Conservation (phyloP, 2,888 invertebrate species). For the Spatulosminthurus flaviceps region DNA sequence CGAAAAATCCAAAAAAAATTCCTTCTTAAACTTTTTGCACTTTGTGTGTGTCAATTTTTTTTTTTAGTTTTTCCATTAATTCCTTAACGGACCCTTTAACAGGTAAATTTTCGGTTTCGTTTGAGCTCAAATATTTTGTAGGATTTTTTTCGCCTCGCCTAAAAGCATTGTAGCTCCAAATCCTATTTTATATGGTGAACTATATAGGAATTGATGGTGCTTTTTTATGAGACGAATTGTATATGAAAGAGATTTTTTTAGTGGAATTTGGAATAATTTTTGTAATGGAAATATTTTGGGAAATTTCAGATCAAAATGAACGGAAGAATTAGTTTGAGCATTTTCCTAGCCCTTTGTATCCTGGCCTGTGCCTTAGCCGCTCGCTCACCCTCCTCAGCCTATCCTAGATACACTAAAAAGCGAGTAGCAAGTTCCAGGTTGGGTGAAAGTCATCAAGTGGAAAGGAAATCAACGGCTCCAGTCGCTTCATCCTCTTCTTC, state of each 20-base stretch:
- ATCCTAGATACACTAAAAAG: conserved; percentile 40
- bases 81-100: neutral
- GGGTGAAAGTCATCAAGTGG: conserved; percentile 28
- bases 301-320: conserved; percentile 58
- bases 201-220: too few species aligned
- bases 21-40: neutral
- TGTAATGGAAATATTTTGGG: too few species aligned
- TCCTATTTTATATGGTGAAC: too few species aligned
- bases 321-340: conserved; percentile 58
- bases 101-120: conserved; percentile 5
- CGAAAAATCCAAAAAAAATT: neutral
- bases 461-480: conserved; percentile 41
- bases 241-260: too few species aligned
- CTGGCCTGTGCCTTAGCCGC: conserved; percentile 55
- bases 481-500: conserved; percentile 23
- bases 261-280: too few species aligned
- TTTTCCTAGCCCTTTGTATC: conserved; percentile 55
- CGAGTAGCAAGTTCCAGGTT: conserved; percentile 34
- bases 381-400: conserved; percentile 26
- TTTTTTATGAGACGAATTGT: too few species aligned
- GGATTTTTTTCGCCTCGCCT: too few species aligned
- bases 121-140: too few species aligned
- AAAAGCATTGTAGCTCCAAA: too few species aligned
- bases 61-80: neutral
- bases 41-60: conserved; percentile 3